phyloP scores from a whole-genome alignment of 2,113 vertebrate species.

The Danionella cerebrum region DNA sequence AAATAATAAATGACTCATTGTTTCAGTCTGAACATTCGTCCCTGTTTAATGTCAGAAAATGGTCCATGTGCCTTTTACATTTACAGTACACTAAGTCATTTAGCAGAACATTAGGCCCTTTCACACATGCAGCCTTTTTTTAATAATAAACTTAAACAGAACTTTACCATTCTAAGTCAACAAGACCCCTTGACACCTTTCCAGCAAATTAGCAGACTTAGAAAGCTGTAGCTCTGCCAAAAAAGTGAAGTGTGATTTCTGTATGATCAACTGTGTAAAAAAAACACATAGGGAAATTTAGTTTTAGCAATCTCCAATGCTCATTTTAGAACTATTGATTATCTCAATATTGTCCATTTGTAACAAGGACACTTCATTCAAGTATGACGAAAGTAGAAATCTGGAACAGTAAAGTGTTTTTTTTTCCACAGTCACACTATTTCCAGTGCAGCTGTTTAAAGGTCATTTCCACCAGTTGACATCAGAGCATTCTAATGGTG shows the following conservation, averaged over 20 bases:
- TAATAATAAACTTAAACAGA: not conserved
- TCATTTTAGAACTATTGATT: not conserved
- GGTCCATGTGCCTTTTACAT: not conserved
- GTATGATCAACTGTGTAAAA: not conserved
- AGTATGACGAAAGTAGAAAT: conserved; percentile 4
- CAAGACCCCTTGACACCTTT: not conserved
- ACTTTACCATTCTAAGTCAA: not conserved
- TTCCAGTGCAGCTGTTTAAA: not conserved
- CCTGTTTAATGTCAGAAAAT: not conserved
- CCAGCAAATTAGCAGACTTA: not conserved
- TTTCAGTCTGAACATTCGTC: not conserved
- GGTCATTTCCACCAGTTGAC: not conserved
- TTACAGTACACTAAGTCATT: not conserved
- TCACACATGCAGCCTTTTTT: not conserved
- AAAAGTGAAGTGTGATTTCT: not conserved
- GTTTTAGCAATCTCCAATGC: not conserved
- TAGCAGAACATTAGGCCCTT: not conserved
- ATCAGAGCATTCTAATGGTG: not conserved
- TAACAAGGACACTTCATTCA: not conserved
- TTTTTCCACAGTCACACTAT: not conserved
- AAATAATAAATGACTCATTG: too few species aligned
- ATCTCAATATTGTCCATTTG: not conserved
- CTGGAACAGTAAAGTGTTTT: not conserved
- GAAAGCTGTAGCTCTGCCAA: not conserved
- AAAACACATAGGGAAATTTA: not conserved